Base-by-base conservation (phyloP, 2,113 vertebrate genomes). In the Bubalus kerabau region DNA sequence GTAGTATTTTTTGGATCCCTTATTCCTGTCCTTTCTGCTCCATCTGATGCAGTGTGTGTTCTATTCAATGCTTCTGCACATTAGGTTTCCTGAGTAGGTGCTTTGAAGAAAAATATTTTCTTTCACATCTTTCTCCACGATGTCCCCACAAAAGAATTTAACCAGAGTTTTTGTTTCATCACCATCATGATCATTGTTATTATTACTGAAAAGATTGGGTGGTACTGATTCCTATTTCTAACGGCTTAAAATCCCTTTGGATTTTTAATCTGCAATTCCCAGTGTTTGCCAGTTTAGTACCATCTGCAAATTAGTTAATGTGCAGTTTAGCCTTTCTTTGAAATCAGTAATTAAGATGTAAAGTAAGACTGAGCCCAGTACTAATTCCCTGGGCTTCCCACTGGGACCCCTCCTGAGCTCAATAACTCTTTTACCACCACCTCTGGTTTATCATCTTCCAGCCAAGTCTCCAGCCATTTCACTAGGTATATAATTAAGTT, bases 291-390 rank as follows among this genome's bases (percentile, higher is more conserved):
- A 97, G 97, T 97, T 98, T 97, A 97, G 95, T 97, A 86, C 97
- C 98, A 98, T 97, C 96, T 98, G 98, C 98, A 98, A 98, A 98
- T 98, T 96, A 98, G 97, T 97, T 98, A 98, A 98, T 97, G 95
- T 96, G 95, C 97, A 97, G 98, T 98, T 98, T 98, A 98, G 98
- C 98, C 96, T 98, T 97, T 98, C 98, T 98, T 98, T 98, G 97
- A 98, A 98, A 97, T 98, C 95, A 92, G 97, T 97, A 98, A 98
- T 98, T 98, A 98, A 98, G 98, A 98, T 97, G 98, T 98, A 98
- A 98, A 98, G 97, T 97, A 98, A 98, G 93, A 98, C 97, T 96
- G 97, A 98, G 95, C 87, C 98, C 84, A 98, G 87, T 84, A 97
- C 98, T 97, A 98, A 98, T 98, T 97, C 98, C 96, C 90, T 52